These are phyloP conservation scores for Ditylenchus dipsaci DNA, from an alignment of 1,140 invertebrate genomes.

Conservation along the genomic window DNA sequence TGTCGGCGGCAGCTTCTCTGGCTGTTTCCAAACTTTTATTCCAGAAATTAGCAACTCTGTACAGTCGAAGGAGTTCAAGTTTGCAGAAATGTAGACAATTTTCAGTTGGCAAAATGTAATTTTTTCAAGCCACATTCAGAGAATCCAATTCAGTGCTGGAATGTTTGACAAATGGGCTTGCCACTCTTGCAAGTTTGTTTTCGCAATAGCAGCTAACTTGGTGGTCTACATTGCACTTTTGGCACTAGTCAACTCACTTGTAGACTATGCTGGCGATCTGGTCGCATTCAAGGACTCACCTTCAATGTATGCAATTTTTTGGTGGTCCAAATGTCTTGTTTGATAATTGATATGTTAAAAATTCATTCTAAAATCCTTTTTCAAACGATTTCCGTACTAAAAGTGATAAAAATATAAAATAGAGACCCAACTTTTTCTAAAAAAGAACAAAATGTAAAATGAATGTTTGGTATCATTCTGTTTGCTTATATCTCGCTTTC, in stretches of 20 bases:
- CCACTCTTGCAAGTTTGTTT: constrained; percentile 67
- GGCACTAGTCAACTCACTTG: constrained; percentile 73
- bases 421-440: too few relatives aligned
- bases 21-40: constrained; percentile 82
- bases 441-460: too few relatives aligned
- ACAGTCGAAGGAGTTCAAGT: constrained; percentile 37
- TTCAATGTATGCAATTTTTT: constrained; percentile 40
- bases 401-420: too few relatives aligned
- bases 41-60: constrained; percentile 73
- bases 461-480: too few relatives aligned
- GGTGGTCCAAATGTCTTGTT: too few relatives aligned
- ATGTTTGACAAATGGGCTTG: constrained; percentile 76
- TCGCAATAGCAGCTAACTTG: constrained; percentile 83
- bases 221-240: constrained; percentile 82
- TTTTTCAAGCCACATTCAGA: constrained; percentile 63
- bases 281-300: constrained; percentile 62
- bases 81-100: constrained; percentile 40
- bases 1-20: constrained; percentile 86
- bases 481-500: too few relatives aligned
- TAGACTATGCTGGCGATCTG: constrained; percentile 73
- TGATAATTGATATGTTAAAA: constrained; percentile 44
- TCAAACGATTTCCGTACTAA: too few relatives aligned
- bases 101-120: not conserved
- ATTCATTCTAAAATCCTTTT: too few relatives aligned
- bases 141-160: constrained; percentile 79